Percentiles rank a stretch among this genome's conserved stretches.
phyloP scores from a whole-genome alignment of 2,797 vertebrate genomes.

The Macrochelys suwanniensis region DNA sequence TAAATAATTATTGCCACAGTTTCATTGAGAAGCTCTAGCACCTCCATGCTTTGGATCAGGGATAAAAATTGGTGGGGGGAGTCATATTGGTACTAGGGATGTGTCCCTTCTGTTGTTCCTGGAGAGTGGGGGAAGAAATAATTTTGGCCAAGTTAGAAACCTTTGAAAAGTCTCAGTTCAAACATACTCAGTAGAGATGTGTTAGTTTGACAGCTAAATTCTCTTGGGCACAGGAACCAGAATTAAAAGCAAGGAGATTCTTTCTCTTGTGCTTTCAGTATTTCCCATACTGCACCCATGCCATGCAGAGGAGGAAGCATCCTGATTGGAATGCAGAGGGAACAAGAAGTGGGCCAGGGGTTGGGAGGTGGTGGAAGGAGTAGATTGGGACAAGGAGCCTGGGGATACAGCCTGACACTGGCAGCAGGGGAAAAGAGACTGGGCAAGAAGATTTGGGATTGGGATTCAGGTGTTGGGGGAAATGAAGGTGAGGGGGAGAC shows the following conservation, averaged over 20 bases:
- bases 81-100: neutral
- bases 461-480: too few species aligned
- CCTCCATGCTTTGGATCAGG: conserved; percentile 12
- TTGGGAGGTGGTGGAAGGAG: neutral
- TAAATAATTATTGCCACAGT: neutral
- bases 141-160: too few species aligned
- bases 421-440: too few species aligned
- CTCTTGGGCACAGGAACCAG: too few species aligned
- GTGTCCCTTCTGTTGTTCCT: neutral
- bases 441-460: too few species aligned
- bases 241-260: neutral
- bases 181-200: too few species aligned
- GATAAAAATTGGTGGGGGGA: neutral
- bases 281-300: neutral
- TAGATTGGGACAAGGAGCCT: neutral
- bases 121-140: too few species aligned
- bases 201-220: too few species aligned
- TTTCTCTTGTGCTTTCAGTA: neutral
- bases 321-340: neutral
- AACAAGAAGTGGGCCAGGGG: neutral
- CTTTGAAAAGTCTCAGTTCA: too few species aligned
- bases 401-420: fast-evolving
- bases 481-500: neutral
- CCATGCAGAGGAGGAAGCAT: neutral
- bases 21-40: neutral